Evolutionary conservation across 2,888 invertebrate species (phyloP).

Genomic region (Xanthostigma xanthostigma): DNA sequence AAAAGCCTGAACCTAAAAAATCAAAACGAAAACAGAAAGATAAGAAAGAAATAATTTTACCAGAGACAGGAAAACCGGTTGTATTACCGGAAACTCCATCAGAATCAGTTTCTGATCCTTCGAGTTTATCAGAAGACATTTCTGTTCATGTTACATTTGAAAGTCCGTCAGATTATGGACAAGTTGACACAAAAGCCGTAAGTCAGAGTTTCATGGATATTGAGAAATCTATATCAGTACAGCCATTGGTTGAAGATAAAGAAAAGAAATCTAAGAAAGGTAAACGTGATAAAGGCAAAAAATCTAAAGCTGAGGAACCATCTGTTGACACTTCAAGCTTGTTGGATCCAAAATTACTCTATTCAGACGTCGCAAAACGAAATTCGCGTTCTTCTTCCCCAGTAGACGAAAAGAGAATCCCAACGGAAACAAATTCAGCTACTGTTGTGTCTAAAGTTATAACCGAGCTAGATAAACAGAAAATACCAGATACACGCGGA

Average conservation of each 20-base stretch:
- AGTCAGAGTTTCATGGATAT: constrained; percentile 16
- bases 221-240: constrained; percentile 13
- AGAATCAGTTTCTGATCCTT: constrained; percentile 8
- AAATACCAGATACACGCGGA: no score
- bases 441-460: constrained; percentile 20
- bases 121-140: constrained; percentile 15
- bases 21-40: constrained; percentile 5
- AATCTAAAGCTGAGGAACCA: neutral
- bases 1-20: neutral
- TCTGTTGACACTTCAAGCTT: neutral
- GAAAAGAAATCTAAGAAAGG: constrained; percentile 6
- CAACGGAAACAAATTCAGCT: constrained; percentile 6
- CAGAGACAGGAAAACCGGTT: constrained; percentile 1
- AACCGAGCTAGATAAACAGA: constrained; percentile 20
- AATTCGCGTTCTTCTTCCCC: constrained; percentile 22
- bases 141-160: constrained; percentile 18
- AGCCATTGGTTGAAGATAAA: constrained; percentile 13
- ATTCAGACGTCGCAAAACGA: constrained; percentile 21
- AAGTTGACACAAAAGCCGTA: constrained; percentile 15
- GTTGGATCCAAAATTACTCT: constrained; percentile 20
- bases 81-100: constrained; percentile 5
- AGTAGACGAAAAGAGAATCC: constrained; percentile 5
- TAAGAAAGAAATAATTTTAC: neutral
- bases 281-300: constrained; percentile 7
- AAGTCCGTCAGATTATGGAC: neutral